Conservation (phyloP, 2,797 vertebrate genomes). For the Chiroxiphia lanceolata region DNA sequence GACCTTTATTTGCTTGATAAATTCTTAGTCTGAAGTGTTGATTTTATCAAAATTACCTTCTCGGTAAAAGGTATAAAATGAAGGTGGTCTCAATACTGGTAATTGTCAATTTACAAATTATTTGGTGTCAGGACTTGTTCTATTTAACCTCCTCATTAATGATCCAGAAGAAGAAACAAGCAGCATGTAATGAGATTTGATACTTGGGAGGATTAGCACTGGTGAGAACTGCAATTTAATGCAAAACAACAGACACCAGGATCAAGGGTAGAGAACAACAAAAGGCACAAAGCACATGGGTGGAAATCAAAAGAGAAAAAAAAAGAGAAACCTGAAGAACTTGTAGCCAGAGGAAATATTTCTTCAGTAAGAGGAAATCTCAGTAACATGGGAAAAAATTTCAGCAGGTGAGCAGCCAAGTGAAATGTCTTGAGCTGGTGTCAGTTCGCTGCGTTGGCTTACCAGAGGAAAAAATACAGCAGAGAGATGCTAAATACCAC, state of each 20-base stretch:
- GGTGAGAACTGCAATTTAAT: neutral
- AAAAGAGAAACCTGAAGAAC: neutral
- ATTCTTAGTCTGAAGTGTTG: slow-evolving; percentile 16
- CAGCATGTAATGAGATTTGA: neutral
- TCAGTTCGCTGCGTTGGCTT: too few species aligned
- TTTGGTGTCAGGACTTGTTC: neutral
- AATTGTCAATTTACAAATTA: neutral
- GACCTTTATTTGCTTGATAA: slow-evolving; percentile 19
- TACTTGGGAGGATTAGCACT: neutral
- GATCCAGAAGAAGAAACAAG: neutral
- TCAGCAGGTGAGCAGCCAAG: neutral
- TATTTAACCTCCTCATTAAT: neutral
- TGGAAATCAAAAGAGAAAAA: neutral
- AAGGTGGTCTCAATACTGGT: neutral
- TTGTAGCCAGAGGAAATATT: neutral
- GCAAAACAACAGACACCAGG: neutral
- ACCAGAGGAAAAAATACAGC: too few species aligned
- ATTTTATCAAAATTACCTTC: slow-evolving; percentile 42
- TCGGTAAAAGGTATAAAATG: neutral
- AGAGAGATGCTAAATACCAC: too few species aligned
- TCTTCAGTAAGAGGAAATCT: neutral
- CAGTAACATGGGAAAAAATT: neutral
- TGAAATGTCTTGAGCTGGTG: too few species aligned
- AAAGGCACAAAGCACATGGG: neutral
- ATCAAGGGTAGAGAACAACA: neutral